These are phyloP conservation scores for Oryzias dopingdopingensis DNA, from an alignment of 2,797 vertebrate species.

Conservation along the genomic window DNA sequence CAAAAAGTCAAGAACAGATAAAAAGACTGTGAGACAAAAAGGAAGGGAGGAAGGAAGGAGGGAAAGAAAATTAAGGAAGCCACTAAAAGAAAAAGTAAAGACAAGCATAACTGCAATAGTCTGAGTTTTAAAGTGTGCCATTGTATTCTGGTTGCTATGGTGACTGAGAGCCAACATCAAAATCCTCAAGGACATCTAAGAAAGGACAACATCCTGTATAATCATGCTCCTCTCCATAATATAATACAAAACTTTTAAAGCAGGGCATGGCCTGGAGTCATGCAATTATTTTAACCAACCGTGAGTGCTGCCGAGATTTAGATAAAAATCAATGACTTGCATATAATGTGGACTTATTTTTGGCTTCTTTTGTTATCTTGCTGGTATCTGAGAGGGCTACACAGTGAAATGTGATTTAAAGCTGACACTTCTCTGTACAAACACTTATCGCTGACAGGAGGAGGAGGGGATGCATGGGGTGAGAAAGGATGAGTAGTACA, in stretches of 20 bases:
- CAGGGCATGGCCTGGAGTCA: slow-evolving; percentile 30
- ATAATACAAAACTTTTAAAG: too few species aligned
- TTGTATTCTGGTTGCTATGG: slow-evolving; percentile 79
- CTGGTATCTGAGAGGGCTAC: slow-evolving; percentile 83
- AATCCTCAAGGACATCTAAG: slow-evolving; percentile 69
- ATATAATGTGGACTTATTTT: slow-evolving; percentile 62
- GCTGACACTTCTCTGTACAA: slow-evolving; percentile 73
- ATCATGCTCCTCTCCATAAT: too few species aligned
- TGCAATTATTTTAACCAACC: slow-evolving; percentile 21
- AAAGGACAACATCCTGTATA: slow-evolving; percentile 37
- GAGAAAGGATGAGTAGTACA: slow-evolving; percentile 63
- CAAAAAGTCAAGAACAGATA: slow-evolving; percentile 33
- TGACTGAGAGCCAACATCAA: slow-evolving; percentile 70
- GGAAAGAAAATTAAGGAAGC: neutral
- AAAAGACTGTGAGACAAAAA: slow-evolving; percentile 6
- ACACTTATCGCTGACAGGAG: slow-evolving; percentile 74
- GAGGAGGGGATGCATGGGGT: slow-evolving; percentile 72
- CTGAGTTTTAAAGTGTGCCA: slow-evolving; percentile 65
- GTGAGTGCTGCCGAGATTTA: slow-evolving; percentile 33
- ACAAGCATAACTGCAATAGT: slow-evolving; percentile 37
- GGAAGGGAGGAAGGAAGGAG: slow-evolving; percentile 6
- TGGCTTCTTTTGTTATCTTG: slow-evolving; percentile 63
- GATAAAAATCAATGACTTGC: slow-evolving; percentile 64
- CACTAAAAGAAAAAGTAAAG: neutral
- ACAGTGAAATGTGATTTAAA: slow-evolving; percentile 75